These are phyloP conservation scores for Philonicus albiceps DNA, from an alignment of 2,888 invertebrate species.

Conservation along the genomic window DNA sequence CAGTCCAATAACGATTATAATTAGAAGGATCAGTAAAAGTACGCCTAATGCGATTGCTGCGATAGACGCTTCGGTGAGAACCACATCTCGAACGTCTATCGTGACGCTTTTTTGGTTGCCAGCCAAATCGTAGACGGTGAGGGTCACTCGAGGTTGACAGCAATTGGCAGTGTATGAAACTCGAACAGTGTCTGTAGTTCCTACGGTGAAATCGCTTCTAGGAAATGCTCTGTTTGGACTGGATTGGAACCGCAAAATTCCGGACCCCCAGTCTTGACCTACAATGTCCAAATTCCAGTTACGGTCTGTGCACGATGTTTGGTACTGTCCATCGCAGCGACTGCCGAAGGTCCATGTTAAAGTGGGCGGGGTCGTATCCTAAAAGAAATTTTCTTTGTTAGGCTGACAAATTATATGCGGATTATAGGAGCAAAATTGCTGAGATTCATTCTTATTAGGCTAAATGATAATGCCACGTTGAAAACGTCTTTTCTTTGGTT, in stretches of 20 bases:
- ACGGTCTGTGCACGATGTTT: slow-evolving; percentile 69
- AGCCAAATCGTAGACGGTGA: slow-evolving; percentile 73
- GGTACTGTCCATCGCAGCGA: slow-evolving; percentile 66
- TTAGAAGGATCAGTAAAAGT: slow-evolving; percentile 70
- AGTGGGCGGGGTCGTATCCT: slow-evolving; percentile 68
- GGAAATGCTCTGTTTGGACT: slow-evolving; percentile 71
- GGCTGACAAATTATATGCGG: too few species aligned
- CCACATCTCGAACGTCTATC: slow-evolving; percentile 68
- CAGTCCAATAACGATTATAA: slow-evolving; percentile 67
- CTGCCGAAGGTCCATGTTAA: slow-evolving; percentile 72
- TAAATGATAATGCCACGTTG: too few species aligned
- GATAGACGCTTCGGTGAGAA: slow-evolving; percentile 66
- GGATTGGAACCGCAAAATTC: slow-evolving; percentile 69
- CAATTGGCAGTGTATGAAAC: slow-evolving; percentile 77
- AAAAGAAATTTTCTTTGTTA: slow-evolving; percentile 50
- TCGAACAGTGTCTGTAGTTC: slow-evolving; percentile 71
- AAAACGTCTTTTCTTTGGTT: too few species aligned
- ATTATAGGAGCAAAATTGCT: too few species aligned
- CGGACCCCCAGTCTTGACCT: slow-evolving; percentile 73
- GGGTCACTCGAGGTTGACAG: slow-evolving; percentile 73
- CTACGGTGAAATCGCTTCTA: slow-evolving; percentile 71
- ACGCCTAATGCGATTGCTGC: slow-evolving; percentile 76
- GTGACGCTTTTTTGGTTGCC: slow-evolving; percentile 72
- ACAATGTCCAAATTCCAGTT: slow-evolving; percentile 76
- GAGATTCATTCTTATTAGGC: too few species aligned